Evolutionary conservation across 23 tunicate genomes (phyloP).

Genomic region (Trididemnum nubilum): DNA sequence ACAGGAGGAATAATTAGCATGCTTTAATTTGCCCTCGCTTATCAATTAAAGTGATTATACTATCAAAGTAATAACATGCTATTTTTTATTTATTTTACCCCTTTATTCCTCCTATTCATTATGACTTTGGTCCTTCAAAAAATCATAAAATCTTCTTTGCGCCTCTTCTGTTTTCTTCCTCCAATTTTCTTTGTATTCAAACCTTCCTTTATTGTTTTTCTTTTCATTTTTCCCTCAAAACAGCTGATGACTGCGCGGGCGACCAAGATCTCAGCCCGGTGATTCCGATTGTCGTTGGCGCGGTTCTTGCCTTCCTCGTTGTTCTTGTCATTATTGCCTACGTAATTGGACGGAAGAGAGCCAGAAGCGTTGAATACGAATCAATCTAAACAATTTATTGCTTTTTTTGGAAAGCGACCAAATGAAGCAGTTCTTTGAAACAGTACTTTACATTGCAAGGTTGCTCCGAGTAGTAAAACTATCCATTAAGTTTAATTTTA

Average conservation of each 20-base stretch:
- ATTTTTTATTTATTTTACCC: slow-evolving; percentile 31
- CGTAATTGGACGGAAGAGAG: slow-evolving; percentile 68
- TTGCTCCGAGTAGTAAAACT: no score
- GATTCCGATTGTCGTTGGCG: slow-evolving; percentile 89
- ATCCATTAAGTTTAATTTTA: no score
- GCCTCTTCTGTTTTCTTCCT: background rate
- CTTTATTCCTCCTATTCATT: slow-evolving; percentile 8
- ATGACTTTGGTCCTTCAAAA: background rate
- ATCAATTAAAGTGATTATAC: no score
- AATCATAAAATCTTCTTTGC: background rate
- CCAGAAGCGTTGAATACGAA: slow-evolving; percentile 52
- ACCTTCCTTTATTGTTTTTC: slow-evolving; percentile 13
- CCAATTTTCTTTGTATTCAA: background rate
- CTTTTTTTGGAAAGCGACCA: no score
- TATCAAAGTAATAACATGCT: background rate
- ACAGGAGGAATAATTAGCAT: background rate
- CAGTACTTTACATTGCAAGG: no score
- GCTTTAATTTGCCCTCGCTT: background rate
- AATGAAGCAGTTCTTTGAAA: no score
- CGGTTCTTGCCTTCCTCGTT: slow-evolving; percentile 76
- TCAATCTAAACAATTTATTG: slow-evolving; percentile 41
- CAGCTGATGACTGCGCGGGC: slow-evolving; percentile 74
- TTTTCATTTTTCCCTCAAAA: background rate
- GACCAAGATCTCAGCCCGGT: slow-evolving; percentile 74
- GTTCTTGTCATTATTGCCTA: slow-evolving; percentile 86